A percentile compares a stretch with the other conserved stretches of the same genome.
These are phyloP conservation scores for Cyprinella venusta DNA, from an alignment of 2,797 vertebrate species.

Conservation along the genomic window DNA sequence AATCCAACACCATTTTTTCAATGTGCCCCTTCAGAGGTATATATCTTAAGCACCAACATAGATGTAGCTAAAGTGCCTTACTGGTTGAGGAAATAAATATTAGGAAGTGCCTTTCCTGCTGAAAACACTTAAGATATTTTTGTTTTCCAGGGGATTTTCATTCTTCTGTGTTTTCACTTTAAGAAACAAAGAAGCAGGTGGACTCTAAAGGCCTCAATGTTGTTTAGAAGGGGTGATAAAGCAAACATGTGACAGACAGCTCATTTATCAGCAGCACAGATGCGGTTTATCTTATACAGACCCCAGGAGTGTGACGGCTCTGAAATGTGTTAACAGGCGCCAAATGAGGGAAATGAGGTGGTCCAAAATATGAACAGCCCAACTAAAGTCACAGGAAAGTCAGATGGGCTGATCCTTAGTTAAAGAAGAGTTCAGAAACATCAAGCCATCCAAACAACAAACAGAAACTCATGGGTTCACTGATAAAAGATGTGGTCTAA, in stretches of 20 bases:
- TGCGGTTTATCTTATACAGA: slow-evolving; percentile 47
- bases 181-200: not conserved
- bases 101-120: too few relatives aligned
- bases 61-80: not conserved
- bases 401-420: not conserved
- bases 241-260: slow-evolving; percentile 30
- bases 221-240: slow-evolving; percentile 20
- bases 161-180: slow-evolving; percentile 11
- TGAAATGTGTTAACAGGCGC: slow-evolving; percentile 41
- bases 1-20: not conserved
- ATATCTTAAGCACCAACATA: not conserved
- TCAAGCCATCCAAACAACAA: not conserved
- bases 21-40: not conserved
- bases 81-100: not conserved
- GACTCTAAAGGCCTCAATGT: slow-evolving; percentile 9
- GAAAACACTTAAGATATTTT: slow-evolving; percentile 7
- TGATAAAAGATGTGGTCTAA: not conserved
- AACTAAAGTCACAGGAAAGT: slow-evolving; percentile 23
- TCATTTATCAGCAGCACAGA: slow-evolving; percentile 51
- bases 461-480: not conserved
- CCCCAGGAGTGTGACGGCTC: slow-evolving; percentile 28
- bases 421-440: not conserved
- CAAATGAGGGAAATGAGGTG: slow-evolving; percentile 22
- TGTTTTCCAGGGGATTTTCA: not conserved
- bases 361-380: not conserved